Base-by-base conservation (phyloP, 2,797 vertebrate genomes). In the Crenuchus spilurus region DNA sequence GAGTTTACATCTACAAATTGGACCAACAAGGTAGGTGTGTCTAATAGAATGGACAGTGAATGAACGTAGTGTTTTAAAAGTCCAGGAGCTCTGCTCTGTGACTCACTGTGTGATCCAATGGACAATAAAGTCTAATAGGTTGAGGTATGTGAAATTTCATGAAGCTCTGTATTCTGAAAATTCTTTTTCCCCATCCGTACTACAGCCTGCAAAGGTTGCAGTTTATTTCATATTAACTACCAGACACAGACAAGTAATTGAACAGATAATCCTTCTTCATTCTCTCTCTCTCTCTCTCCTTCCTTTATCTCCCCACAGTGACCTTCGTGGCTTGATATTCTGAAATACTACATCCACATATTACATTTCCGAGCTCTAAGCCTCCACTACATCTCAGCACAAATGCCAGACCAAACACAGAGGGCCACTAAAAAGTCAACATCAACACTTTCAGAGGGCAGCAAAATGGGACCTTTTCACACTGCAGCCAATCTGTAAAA, bases 261-360 rank as follows among this genome's bases (percentile, higher is more conserved):
- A 33, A 70, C 2, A 63, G 42, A 62, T 55, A 62, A 6, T 55
- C 69, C 28, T 26, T 8, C 55, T 33, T 14, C 16, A 6, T 6
- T 72, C 44, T 62, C 14, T 54, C 41, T 68, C 60, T 77, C 26
- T 78, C 68, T 41, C 18, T 52, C 65, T 22, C 46, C 73, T 13
- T 9, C 20, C 63, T 54, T 72, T 66, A 63, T 33, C 31, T 57
- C 18, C 35, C 31, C 2, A 8, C 46, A 51, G 33, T 54, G 65
- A 75, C 73, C 64, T 62, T 33, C 39, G 4, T 49, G 33, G 61
- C n/a, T 30, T 18, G 22, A 22, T 39, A 61, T 33, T 6, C 28
- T 26, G 62, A 46, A 46, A 18, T 16, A 70, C 48, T 66, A 52
- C 37, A 69, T 62, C 24, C 55, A 35, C 64, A 75, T 68, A 69